Conservation (phyloP, 2,888 invertebrate genomes). For the Volucella inanis region DNA sequence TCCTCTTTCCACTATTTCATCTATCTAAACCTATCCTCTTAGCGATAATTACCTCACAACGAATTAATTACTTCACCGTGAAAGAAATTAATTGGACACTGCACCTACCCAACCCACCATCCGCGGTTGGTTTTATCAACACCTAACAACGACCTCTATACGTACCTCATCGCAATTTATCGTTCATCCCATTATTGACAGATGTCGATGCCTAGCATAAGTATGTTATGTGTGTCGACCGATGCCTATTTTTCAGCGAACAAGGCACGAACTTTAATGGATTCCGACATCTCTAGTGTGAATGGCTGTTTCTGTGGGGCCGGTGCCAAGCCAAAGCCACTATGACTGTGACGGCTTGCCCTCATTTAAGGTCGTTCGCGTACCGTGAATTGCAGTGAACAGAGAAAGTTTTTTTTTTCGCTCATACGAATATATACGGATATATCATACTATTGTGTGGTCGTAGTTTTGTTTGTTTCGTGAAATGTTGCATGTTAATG, state of each 20-base stretch:
- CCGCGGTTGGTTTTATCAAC: too few relatives aligned
- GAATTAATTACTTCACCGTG: constrained; percentile 63
- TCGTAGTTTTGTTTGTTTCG: constrained; percentile 37
- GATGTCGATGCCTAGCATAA: constrained; percentile 35
- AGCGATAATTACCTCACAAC: constrained; percentile 25
- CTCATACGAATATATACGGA: background rate
- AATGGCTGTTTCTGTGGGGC: constrained; percentile 17
- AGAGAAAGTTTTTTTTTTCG: constrained; percentile 68
- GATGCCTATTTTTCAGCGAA: constrained; percentile 64
- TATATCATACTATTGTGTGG: constrained; percentile 10
- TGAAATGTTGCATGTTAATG: constrained; percentile 61
- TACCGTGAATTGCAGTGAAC: constrained; percentile 67
- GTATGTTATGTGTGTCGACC: constrained; percentile 8
- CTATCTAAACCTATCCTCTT: background rate
- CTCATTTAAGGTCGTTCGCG: constrained; percentile 74
- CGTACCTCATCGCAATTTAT: constrained; percentile 43
- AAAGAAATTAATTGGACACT: constrained; percentile 54
- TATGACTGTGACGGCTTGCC: constrained; percentile 48
- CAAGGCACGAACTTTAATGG: constrained; percentile 64
- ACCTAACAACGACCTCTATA: constrained; percentile 47
- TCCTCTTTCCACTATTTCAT: constrained; percentile 7
- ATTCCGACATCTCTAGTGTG: constrained; percentile 44
- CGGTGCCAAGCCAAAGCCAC: constrained; percentile 46
- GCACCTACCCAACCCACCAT: constrained; percentile 20
- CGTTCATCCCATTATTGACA: constrained; percentile 65